Evolutionary conservation across 2,113 vertebrate species (phyloP), one percentile per base, ranked within the genome.

Genomic region (Paedocypris sp.): DNA sequence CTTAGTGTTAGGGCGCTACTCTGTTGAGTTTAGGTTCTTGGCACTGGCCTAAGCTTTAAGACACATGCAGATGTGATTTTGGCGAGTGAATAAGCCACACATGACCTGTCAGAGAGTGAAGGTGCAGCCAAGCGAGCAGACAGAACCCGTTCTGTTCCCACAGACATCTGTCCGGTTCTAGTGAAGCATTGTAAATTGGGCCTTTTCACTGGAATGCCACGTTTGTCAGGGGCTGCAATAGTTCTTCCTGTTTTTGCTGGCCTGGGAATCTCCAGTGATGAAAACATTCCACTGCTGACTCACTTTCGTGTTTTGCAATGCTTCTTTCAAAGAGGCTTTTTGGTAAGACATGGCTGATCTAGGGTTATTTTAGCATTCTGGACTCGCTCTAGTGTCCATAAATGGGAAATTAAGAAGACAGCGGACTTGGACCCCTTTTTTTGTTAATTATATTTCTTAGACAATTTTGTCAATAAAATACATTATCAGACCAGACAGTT

Each of bases 11-110:
- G 50, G 43, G 39, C 65, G 33, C 33, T 52, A 32, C 52, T 38
- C 57, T 64, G 52, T 65, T 67, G 63, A 65, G 69, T 73, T 60
- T 73, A 52, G 66, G 63, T 69, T 60, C 51, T 65, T 64, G 69
- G 62, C 68, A 49, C 64, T 1, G n/a, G 16, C 46, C 31, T 23
- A 52, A 43, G 28, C 31, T 39, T 26, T 25, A 47, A 43, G 36
- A 65, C 45, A 53, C 48, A 63, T 60, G 38, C 62, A 64, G 68
- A 58, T 57, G 64, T 63, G 48, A 25, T 68, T 51, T 56, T 68
- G 39, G 54, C 42, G 49, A 47, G 51, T 54, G 64, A 61, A 61
- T 18, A 32, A 47, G 48, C 43, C 58, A 52, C 72, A 62, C 61
- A 65, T 68, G 62, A 51, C 26, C 61, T 65, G 62, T 63, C 39